These are phyloP conservation scores for Dendrocincla tyrannina DNA, from an alignment of 2,797 vertebrate species.

Conservation along the genomic window DNA sequence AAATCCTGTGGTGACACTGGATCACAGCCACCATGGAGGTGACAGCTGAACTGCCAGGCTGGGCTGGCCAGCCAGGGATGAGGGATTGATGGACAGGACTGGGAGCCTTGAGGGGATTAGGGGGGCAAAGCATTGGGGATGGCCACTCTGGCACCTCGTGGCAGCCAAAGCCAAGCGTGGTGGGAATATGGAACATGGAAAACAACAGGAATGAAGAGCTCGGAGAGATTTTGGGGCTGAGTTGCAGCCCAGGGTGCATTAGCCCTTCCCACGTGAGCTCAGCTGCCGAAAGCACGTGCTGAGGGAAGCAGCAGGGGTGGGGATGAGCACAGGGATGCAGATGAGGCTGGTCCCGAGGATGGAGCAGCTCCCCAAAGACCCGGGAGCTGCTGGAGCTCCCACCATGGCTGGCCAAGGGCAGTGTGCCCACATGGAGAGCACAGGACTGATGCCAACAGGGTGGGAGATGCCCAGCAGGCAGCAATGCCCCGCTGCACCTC, in stretches of 20 bases:
- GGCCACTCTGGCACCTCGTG: fast-evolving
- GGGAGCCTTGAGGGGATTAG: not conserved
- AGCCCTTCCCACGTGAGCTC: not conserved
- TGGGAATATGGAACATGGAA: fast-evolving
- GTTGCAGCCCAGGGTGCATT: not conserved
- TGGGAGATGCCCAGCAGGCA: not conserved
- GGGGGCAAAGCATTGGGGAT: not conserved
- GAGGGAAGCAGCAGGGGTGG: not conserved
- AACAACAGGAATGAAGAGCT: fast-evolving
- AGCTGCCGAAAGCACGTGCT: fast-evolving
- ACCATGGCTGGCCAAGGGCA: fast-evolving
- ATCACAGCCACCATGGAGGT: not conserved
- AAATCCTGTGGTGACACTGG: no score
- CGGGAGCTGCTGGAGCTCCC: not conserved
- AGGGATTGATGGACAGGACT: not conserved
- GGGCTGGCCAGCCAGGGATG: not conserved
- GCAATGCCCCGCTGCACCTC: not conserved
- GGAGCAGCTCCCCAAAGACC: not conserved
- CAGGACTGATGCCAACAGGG: not conserved
- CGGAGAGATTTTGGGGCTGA: not conserved
- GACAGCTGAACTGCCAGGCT: not conserved
- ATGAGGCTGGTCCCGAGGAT: fast-evolving
- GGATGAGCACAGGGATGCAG: not conserved
- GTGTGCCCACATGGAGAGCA: fast-evolving
- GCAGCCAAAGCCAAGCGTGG: fast-evolving